Base-by-base conservation (phyloP, 2,888 invertebrate species). In the Pachliopta kotzebuea region DNA sequence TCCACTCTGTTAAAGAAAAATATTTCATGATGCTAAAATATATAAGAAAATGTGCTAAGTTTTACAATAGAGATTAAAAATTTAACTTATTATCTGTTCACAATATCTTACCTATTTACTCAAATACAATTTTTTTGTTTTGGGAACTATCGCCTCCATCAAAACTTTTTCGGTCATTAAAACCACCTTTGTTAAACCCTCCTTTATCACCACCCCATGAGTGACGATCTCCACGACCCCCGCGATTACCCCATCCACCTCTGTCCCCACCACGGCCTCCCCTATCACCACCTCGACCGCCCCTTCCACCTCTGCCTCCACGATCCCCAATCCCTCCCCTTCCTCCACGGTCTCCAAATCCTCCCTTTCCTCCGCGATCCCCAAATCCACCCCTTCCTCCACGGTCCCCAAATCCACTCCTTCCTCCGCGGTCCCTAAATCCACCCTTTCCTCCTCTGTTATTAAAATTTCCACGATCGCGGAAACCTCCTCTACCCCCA, bases 121-220 rank as follows among this genome's bases (percentile, higher is more conserved):
- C 94, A 80, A 96, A 96, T 62, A 92, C 93, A 67, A 95, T 96
- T 89, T 96, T 96, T 90, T 96, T 96, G 83, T 96, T 96, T 84
- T 95, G 94, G 67, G 92, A 75, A 52, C 85, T 81, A 31, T 90
- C 88, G 60, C 92, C 84, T 65, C 89, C 86, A 31, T 90, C 94
- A 73, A 94, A 95, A 78, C 94, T 94, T 77, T 94, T 93, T 76
- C 94, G 93, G 76, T 94, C 93, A 77, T 94, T 94, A 74, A 92
- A 92, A 54, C 92, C 89, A n/a, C 92, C 89, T 70, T 88, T 86
- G 68, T 88, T 86, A 68, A 88, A 88, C 26, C 87, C 89, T 24
- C 87, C 88, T 60, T 88, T 77, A 69, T 86, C 85, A 2, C 90
- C 88, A 26, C 90, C 90, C 85, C 91, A 84, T 37, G 88, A 88